Base-by-base conservation (phyloP, 2,113 vertebrate genomes). In the Pollimyrus isidori region DNA sequence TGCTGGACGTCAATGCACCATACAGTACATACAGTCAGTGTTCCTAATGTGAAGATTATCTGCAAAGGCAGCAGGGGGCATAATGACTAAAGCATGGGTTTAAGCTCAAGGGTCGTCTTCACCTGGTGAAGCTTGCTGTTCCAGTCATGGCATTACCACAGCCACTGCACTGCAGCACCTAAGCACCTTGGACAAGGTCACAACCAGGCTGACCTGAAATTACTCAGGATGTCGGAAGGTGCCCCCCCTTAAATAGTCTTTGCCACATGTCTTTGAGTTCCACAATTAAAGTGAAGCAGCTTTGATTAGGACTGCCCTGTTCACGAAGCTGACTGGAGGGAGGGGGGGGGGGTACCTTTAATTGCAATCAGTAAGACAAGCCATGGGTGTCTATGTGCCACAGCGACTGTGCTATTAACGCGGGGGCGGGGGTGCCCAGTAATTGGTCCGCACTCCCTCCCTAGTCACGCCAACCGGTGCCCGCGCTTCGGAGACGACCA, bases 341-440 rank as follows among this genome's bases (percentile, higher is more conserved):
- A 87, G 92, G 91, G 94, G 45, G 35, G 35, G 35, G 93, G 93
- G 95, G 94, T 94, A 93, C 94, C 94, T 95, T 95, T 96, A 96
- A 96, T 96, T 96, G 95, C 95, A 96, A 95, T 96, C 95, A 95
- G 93, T 92, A 93, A 93, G 93, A 91, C 89, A 87, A 90, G 91
- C 89, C 52, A 53, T 58, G 88, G 89, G 87, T 89, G 90, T 85
- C 89, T 58, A 88, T 86, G 88, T 89, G 89, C 87, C 88, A 89
- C 92, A 56, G 58, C 65, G 87, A 58, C 73, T 73, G 94, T 94
- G 93, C 93, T 93, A 95, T 95, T 95, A 95, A 91, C 89, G 90
- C 92, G 91, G 91, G 90, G 87, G 93, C 93, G 65, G 85, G 50
- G 93, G 90, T 49, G 89, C 89, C 73, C 48, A 86, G 89, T 92